Base-by-base conservation (phyloP, 2,888 invertebrate species). In the Agrochola lychnidis region DNA sequence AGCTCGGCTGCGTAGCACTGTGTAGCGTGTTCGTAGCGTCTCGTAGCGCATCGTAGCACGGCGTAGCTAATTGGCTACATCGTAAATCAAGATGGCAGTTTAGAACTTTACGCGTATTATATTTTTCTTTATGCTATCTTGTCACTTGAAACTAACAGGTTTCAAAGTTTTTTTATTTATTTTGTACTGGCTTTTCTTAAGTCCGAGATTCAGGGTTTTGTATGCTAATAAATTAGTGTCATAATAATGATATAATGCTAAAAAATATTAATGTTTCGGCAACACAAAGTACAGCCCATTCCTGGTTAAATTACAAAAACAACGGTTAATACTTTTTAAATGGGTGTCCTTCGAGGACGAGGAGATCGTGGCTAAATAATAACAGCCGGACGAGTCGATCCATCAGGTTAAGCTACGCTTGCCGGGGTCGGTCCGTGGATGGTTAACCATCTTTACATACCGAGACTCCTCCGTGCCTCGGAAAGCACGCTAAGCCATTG, bases 61-160 rank as follows among this genome's bases (percentile, higher is more conserved):
- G 9, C 82, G 79, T 84, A 86, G 87, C 76, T 83, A 79, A 83
- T 82, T 82, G 67, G 76, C 74, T 81, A 76, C 81, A 62, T 62
- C 70, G 57, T 78, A 84, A 83, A 84, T 84, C 78, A 77, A 59
- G 71, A 74, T 71, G 73, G 45, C 61, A 59, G 57, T 7, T 59
- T 36, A 59, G n/a, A 72, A 70, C 45, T 75, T 48, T 36, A 30
- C 22, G 5, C n/a, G 51, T 61, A 16, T 69, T 64, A 45, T n/a
- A n/a, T 76, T 79, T 81, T 81, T 69, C 3, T 81, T 45, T 51
- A 40, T n/a, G 36, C 12, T 56, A 36, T 67, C 45, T 48, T 48
- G 62, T 73, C 56, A 42, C 62, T n/a, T 56, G 45, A 66, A 45
- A 53, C 61, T 30, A 22, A 51, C 42, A 22, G 19, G 3, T 51